These are phyloP conservation scores for Drosophila elegans DNA, from an alignment of 1,140 invertebrate species.

Conservation along the genomic window DNA sequence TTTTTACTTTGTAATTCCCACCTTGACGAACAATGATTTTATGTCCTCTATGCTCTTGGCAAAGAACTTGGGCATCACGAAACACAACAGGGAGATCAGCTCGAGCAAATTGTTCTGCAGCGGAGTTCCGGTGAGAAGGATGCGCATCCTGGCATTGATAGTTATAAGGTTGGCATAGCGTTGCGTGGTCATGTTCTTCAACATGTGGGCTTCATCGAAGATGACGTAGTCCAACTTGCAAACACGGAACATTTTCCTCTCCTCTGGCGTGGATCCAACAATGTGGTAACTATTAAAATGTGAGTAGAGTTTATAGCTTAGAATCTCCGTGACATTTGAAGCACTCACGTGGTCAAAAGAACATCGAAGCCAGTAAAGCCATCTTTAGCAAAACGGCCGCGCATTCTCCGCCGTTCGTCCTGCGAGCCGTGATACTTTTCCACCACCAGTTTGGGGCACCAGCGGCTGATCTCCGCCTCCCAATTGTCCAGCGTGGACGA, in stretches of 20 bases:
- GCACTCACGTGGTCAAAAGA: conserved; percentile 91
- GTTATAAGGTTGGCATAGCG: conserved; percentile 95
- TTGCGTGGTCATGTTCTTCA: conserved; percentile 98
- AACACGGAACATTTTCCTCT: conserved; percentile 95
- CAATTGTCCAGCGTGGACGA: conserved; percentile 97
- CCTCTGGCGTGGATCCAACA: conserved; percentile 93
- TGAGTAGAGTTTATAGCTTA: not conserved
- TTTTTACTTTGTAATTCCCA: not conserved
- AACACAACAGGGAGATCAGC: conserved; percentile 97
- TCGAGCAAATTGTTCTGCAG: conserved; percentile 98
- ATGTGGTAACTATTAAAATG: conserved; percentile 88
- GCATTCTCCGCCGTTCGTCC: conserved; percentile 91
- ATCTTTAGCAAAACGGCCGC: conserved; percentile 91
- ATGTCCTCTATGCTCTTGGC: conserved; percentile 94
- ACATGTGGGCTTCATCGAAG: conserved; percentile 99
- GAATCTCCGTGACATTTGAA: not conserved
- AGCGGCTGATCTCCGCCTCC: conserved; percentile 92
- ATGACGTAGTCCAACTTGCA: conserved; percentile 96
- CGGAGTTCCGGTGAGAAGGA: conserved; percentile 96
- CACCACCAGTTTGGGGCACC: conserved; percentile 93
- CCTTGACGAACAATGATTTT: conserved; percentile 93
- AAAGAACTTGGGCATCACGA: conserved; percentile 98
- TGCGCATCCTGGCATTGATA: conserved; percentile 93
- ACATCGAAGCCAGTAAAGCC: conserved; percentile 92
- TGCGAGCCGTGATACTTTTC: conserved; percentile 95